phyloP scores from a whole-genome alignment of 2,888 invertebrate genomes.

The Dicyrtomina minuta region DNA sequence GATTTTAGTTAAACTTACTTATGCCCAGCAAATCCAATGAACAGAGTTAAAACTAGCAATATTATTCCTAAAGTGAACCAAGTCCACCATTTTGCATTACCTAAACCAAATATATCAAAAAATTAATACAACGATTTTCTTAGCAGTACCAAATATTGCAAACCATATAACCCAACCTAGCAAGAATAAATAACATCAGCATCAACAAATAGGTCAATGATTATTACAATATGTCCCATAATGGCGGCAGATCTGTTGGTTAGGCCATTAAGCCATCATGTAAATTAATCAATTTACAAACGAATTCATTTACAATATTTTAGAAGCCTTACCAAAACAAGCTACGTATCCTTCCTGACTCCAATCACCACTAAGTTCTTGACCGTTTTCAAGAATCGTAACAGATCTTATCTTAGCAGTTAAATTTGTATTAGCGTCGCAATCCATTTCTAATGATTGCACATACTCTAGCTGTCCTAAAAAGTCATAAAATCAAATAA shows the following conservation, averaged over 20 bases:
- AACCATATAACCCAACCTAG: too few species aligned
- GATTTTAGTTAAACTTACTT: conserved; percentile 50
- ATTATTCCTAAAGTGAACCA: conserved; percentile 45
- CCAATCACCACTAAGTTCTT: conserved; percentile 45
- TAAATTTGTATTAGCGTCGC: conserved; percentile 47
- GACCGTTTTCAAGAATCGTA: conserved; percentile 30
- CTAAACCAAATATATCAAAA: conserved; percentile 43
- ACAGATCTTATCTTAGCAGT: conserved; percentile 49
- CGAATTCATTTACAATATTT: too few species aligned
- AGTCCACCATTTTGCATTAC: conserved; percentile 40
- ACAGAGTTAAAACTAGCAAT: conserved; percentile 18
- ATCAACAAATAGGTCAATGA: too few species aligned
- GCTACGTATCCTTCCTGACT: conserved; percentile 46
- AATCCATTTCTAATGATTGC: conserved; percentile 33
- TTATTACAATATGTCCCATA: too few species aligned
- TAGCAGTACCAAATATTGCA: too few species aligned
- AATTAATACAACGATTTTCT: too few species aligned
- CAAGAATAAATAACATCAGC: too few species aligned
- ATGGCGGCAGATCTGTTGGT: too few species aligned
- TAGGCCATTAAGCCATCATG: too few species aligned
- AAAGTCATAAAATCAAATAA: not conserved
- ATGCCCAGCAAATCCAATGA: conserved; percentile 39
- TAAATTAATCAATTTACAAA: too few species aligned
- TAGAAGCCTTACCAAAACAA: conserved; percentile 50
- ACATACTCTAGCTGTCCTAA: conserved; percentile 23